Evolutionary conservation across 2,888 invertebrate genomes (phyloP).

Genomic region (Embidobia sp.): DNA sequence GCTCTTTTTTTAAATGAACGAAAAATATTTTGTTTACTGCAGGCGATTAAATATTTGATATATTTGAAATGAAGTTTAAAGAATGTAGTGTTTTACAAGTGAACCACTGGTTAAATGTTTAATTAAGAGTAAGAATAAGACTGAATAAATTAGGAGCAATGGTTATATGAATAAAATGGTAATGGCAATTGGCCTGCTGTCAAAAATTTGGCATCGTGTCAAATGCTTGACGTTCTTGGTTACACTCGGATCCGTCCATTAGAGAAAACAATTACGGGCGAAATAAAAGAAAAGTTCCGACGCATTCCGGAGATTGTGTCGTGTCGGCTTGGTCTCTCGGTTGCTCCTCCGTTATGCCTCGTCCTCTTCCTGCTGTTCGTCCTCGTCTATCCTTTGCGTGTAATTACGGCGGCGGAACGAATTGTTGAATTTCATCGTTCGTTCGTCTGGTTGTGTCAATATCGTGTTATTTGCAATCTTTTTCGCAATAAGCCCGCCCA

Average conservation of each 20-base stretch:
- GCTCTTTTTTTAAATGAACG: too few species aligned
- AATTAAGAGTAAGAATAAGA: too few species aligned
- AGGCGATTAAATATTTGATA: too few species aligned
- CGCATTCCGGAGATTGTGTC: constrained; percentile 57
- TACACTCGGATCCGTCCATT: constrained; percentile 18
- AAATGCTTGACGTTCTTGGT: constrained; percentile 38
- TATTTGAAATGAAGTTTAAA: too few species aligned
- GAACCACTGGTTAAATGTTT: too few species aligned
- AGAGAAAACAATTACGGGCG: constrained; percentile 49
- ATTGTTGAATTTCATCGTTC: constrained; percentile 59
- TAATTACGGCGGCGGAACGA: constrained; percentile 60
- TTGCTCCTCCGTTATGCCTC: constrained; percentile 3
- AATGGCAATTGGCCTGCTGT: too few species aligned
- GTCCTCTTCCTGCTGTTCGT: constrained; percentile 2
- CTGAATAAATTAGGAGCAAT: too few species aligned
- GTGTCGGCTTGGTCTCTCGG: constrained; percentile 13
- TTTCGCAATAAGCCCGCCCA: constrained; percentile 69
- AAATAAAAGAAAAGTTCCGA: constrained; percentile 40
- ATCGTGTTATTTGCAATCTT: constrained; percentile 65
- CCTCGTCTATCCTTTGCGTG: constrained; percentile 41
- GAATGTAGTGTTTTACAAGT: too few species aligned
- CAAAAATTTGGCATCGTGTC: constrained; percentile 43
- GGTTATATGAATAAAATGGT: too few species aligned
- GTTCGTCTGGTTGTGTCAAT: constrained; percentile 63
- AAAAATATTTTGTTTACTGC: too few species aligned